phyloP scores from a whole-genome alignment of 2,888 invertebrate species.

The Amiota minor region DNA sequence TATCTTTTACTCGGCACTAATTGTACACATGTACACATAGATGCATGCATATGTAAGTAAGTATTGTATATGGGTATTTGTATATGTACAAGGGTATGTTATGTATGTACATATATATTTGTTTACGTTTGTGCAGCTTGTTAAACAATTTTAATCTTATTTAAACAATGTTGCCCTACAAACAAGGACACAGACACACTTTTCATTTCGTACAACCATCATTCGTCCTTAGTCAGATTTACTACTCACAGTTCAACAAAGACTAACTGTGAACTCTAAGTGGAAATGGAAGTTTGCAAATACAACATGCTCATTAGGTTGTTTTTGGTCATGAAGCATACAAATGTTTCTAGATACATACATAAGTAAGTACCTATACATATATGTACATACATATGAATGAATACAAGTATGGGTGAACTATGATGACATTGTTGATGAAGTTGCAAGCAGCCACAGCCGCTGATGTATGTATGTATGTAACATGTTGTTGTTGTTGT shows the following conservation, averaged over 20 bases:
- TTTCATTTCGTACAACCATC: not conserved
- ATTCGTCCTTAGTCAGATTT: no score
- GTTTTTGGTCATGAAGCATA: constrained; percentile 3
- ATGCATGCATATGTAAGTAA: not conserved
- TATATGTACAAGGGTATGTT: not conserved
- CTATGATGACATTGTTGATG: constrained; percentile 11
- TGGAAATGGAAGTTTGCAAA: not conserved
- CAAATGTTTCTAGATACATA: not conserved
- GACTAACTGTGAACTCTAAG: not conserved
- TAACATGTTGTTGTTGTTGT: not conserved
- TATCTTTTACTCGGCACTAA: constrained; percentile 17
- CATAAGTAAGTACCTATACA: not conserved
- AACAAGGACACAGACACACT: constrained; percentile 14
- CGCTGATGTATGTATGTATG: constrained; percentile 4
- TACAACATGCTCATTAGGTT: constrained; percentile 18
- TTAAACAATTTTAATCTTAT: constrained; percentile 28
- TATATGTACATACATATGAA: not conserved
- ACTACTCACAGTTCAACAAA: not conserved
- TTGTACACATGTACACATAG: not conserved
- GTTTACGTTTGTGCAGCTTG: constrained; percentile 16
- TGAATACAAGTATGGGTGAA: not conserved
- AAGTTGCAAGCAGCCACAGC: constrained; percentile 12
- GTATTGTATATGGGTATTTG: not conserved
- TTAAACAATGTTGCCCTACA: constrained; percentile 27
- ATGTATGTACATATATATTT: not conserved